Evolutionary conservation across 2,888 invertebrate species (phyloP).

Genomic region (Camptogramma bilineatum): DNA sequence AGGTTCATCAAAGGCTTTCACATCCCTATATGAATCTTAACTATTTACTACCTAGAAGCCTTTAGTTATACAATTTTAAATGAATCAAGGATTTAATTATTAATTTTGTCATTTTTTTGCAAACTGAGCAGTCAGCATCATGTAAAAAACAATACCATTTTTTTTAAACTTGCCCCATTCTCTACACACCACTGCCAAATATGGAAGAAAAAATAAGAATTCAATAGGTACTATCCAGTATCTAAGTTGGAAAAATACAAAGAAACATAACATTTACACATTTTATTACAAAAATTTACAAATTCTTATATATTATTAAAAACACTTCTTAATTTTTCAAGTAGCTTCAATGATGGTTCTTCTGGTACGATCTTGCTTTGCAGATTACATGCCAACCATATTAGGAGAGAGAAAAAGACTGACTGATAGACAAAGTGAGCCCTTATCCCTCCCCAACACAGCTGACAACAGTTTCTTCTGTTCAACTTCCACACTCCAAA

Average conservation of each 20-base stretch:
- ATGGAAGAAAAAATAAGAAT: neutral
- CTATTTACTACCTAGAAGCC: no score
- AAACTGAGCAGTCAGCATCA: no score
- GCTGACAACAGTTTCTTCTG: conserved; percentile 18
- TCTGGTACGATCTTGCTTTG: neutral
- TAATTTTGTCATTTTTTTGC: no score
- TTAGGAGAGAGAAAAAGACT: conserved; percentile 37
- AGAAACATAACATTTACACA: neutral
- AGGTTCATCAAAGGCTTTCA: no score
- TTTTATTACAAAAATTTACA: neutral
- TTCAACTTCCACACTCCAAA: conserved; percentile 5
- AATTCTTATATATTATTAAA: neutral
- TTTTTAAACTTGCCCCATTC: no score
- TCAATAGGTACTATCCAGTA: conserved; percentile 26
- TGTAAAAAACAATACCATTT: no score
- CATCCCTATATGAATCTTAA: no score
- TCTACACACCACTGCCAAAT: no score
- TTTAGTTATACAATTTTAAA: no score
- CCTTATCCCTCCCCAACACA: conserved; percentile 30
- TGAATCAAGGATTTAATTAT: no score
- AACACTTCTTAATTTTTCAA: neutral
- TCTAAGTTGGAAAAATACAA: neutral
- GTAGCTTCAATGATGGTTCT: neutral
- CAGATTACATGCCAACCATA: conserved; percentile 28
- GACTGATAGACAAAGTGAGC: conserved; percentile 29